Base-by-base conservation (phyloP, 2,113 vertebrate species). In the Rhinoderma darwinii region DNA sequence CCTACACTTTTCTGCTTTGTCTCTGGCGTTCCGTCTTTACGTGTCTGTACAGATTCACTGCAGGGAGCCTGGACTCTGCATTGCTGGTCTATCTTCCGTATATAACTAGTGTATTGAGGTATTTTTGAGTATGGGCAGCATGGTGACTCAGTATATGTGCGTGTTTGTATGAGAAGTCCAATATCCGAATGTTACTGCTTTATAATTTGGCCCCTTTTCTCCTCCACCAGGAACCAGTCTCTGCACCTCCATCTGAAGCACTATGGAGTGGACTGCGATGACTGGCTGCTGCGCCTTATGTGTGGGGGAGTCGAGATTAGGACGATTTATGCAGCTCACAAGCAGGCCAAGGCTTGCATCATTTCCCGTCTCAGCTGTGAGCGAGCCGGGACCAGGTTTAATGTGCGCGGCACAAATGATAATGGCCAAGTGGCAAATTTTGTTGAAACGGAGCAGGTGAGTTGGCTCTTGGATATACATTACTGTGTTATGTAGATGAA, bases 391-490 rank as follows among this genome's bases (percentile, higher is more conserved):
- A 99, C 98, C 0, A 94, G 98, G 35, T 99, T 99, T 88, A 99
- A 99, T 0, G 98, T 99, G 12, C 94, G 98, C n/a, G 98, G 98
- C 86, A 96, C 97, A 56, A 99, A 99, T 0, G 98, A 99, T 43
- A 96, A 98, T 0, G 98, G 98, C 12, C 98, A 99, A 0, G 98
- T 99, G 39, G 98, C 98, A 87, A 99, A 99, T 91, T 99, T 99
- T 91, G 97, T 99, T 72, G 98, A 99, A 91, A 99, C 98, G 0
- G 98, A 99, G 86, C 98, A 99, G 97, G 98, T 98, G 91, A 86
- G 85, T 30, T 9, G 11, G 17, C 14, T 32, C 32, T 35, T 35
- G 30, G 63, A 18, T 18, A 35, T 15, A 1, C 1, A 3, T 4
- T 3, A 4, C 27, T 4, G 27, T 63, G 27, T 11, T 1, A 12